phyloP scores from a whole-genome alignment of 2,797 vertebrate genomes.

The Eutrigla gurnardus region DNA sequence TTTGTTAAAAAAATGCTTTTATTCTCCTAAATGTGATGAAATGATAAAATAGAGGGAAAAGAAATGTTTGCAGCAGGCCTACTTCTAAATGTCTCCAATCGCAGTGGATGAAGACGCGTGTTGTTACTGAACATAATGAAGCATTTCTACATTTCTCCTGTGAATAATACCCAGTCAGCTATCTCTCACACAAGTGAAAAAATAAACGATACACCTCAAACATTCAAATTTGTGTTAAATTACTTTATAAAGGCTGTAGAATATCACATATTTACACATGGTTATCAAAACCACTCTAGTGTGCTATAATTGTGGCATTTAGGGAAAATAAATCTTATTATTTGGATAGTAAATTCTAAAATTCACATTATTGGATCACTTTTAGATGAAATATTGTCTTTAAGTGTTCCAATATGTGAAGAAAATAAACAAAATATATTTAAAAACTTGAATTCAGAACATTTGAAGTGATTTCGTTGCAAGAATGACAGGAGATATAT shows the following conservation, averaged over 20 bases:
- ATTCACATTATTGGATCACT: neutral
- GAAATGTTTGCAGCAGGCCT: neutral
- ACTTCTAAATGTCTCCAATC: neutral
- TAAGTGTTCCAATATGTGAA: neutral
- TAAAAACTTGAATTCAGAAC: neutral
- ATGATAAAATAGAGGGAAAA: neutral
- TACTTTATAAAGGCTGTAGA: neutral
- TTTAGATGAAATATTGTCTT: neutral
- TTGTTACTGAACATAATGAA: conserved; percentile 11
- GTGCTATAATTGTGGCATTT: neutral
- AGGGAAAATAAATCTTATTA: neutral
- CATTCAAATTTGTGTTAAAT: conserved; percentile 15
- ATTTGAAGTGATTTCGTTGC: neutral
- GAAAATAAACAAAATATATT: neutral
- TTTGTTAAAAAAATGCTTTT: conserved; percentile 23
- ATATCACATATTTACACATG: neutral
- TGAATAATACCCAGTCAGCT: conserved; percentile 20
- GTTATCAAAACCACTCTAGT: neutral
- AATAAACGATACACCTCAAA: conserved; percentile 20
- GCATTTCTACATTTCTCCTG: conserved; percentile 28
- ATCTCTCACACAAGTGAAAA: conserved; percentile 11
- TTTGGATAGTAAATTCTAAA: neutral
- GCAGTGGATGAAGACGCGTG: neutral
- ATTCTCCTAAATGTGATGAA: neutral
- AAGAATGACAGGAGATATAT: neutral